Percentiles rank a stretch among this genome's conserved stretches.
Evolutionary conservation across 2,888 invertebrate species (phyloP).

Genomic region (Onthophagus sagittarius): DNA sequence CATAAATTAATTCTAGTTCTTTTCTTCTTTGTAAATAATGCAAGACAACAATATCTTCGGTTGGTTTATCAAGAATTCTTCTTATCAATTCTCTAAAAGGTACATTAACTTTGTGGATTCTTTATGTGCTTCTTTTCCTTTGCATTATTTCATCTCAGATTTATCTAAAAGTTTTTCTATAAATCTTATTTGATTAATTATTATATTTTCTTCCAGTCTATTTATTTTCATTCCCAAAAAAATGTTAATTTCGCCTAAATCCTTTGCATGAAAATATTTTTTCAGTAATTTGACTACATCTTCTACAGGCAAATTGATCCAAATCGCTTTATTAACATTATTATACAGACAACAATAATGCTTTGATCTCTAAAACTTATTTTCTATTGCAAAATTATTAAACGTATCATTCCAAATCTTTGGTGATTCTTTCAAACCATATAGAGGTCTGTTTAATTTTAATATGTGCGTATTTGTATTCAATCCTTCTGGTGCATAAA

Average conservation of each 20-base stretch:
- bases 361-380: too few species aligned
- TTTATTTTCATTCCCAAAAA: not conserved
- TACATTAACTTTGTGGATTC: not conserved
- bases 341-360: too few species aligned
- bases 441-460: too few species aligned
- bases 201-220: not conserved
- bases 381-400: too few species aligned
- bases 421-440: too few species aligned
- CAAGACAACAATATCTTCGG: not conserved
- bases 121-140: not conserved
- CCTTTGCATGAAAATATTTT: not conserved
- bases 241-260: not conserved
- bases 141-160: not conserved
- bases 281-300: not conserved
- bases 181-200: not conserved
- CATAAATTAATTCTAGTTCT: not conserved
- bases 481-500: too few species aligned
- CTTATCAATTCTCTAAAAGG: not conserved
- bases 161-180: not conserved
- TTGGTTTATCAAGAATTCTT: not conserved
- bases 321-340: too few species aligned
- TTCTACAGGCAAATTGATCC: too few species aligned
- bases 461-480: too few species aligned
- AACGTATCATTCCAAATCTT: too few species aligned
- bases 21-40: not conserved